phyloP scores from a whole-genome alignment of 2,113 vertebrate genomes.

The Melospiza georgiana region DNA sequence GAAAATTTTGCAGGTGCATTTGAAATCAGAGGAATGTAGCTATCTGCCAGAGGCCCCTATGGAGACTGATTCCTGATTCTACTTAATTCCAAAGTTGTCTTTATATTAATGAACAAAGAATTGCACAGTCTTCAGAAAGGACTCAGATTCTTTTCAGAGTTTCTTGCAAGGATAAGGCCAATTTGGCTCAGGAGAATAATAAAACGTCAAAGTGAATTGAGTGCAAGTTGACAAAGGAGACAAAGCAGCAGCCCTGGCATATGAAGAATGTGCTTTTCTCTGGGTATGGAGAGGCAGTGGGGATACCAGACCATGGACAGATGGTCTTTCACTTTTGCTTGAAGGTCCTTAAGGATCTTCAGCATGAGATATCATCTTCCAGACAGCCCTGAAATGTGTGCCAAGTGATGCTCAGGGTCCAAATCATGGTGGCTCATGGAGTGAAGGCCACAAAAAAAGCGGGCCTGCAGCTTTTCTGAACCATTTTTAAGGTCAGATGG shows the following conservation, averaged over 20 bases:
- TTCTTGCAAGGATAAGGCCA: background rate
- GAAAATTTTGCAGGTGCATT: background rate
- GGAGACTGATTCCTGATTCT: background rate
- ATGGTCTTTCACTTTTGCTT: background rate
- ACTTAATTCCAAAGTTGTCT: slow-evolving; percentile 5
- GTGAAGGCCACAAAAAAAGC: background rate
- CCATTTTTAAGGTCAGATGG: background rate
- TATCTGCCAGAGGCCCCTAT: background rate
- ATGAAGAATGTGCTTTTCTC: background rate
- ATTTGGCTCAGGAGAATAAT: background rate
- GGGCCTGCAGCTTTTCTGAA: background rate
- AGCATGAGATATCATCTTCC: background rate
- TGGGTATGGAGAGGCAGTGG: accelerated
- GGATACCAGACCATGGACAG: background rate
- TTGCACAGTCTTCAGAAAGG: background rate
- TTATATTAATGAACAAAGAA: background rate
- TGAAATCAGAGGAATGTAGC: background rate
- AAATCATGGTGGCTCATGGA: accelerated
- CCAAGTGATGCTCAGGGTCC: background rate
- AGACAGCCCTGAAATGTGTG: background rate
- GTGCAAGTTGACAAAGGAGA: background rate
- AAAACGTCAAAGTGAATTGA: background rate
- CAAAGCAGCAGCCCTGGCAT: background rate
- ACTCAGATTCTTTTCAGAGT: background rate
- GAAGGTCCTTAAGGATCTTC: background rate